A percentile compares a stretch with the other conserved stretches of the same genome.
These are phyloP conservation scores for Luehdorfia chinensis DNA, from an alignment of 1,140 invertebrate genomes.

Conservation along the genomic window DNA sequence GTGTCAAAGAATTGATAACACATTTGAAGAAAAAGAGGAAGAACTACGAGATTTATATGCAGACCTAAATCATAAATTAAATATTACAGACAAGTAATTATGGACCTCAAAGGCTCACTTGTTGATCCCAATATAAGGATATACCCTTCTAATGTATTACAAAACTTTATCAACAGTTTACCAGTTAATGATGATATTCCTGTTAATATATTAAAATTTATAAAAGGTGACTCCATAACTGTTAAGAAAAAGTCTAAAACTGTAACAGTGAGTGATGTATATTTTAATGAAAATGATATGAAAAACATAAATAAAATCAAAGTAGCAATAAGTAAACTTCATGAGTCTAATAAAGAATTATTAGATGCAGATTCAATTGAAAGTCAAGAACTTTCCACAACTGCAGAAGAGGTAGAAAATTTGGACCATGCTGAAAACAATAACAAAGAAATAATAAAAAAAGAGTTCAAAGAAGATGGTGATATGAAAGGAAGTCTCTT, in stretches of 20 bases:
- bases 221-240: conserved; percentile 32
- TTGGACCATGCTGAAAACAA: conserved; percentile 17
- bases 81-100: conserved; percentile 77
- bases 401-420: conserved; percentile 13
- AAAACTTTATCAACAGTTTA: conserved; percentile 69
- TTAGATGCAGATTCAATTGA: conserved; percentile 9
- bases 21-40: conserved; percentile 87
- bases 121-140: conserved; percentile 78
- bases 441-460: conserved; percentile 10
- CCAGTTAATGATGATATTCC: conserved; percentile 49
- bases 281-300: conserved; percentile 42
- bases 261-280: conserved; percentile 21
- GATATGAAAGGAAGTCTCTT: conserved; percentile 26
- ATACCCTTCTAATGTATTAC: conserved; percentile 75
- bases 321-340: conserved; percentile 14
- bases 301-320: conserved; percentile 45
- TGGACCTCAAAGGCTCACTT: conserved; percentile 77
- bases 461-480: conserved; percentile 19
- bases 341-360: conserved; percentile 11
- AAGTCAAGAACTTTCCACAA: conserved; percentile 15
- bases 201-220: conserved; percentile 49
- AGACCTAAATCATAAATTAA: conserved; percentile 85
- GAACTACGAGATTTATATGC: conserved; percentile 85
- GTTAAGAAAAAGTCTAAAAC: conserved; percentile 2
- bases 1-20: conserved; percentile 84